Percentiles rank a stretch among this genome's conserved stretches.
Conservation (phyloP, 1,140 invertebrate genomes). For the Venturia canescens region DNA sequence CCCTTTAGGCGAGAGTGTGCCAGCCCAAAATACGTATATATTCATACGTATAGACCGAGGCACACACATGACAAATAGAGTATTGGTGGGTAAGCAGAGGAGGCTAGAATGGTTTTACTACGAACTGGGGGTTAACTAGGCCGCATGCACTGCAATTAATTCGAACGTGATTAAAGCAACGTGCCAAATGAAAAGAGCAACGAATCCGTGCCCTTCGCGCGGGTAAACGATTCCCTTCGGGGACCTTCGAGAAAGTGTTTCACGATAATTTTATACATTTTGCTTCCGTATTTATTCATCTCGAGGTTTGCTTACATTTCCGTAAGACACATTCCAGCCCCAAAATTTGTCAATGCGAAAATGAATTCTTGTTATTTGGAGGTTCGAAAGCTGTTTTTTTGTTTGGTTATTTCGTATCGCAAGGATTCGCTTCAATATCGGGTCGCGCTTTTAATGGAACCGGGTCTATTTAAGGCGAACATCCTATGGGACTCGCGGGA, state of each 20-base stretch:
- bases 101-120: constrained; percentile 8
- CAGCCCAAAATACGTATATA: not conserved
- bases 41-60: not conserved
- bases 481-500: no score
- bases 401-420: not conserved
- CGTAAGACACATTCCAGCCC: no score
- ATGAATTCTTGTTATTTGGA: no score
- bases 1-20: constrained; percentile 31
- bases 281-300: not conserved
- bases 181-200: constrained; percentile 31
- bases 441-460: no score
- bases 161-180: constrained; percentile 47
- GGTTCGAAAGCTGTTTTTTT: no score
- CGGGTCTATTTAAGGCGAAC: no score
- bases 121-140: constrained; percentile 29
- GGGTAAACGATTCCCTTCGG: not conserved
- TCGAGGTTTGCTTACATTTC: no score
- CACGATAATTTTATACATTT: not conserved
- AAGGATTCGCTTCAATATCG: no score
- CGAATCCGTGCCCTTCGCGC: not conserved
- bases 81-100: not conserved
- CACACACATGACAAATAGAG: not conserved
- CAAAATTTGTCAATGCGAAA: no score
- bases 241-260: not conserved
- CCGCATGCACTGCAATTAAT: constrained; percentile 42